Conservation (phyloP, 2,888 invertebrate species). For the Molanna angustata region DNA sequence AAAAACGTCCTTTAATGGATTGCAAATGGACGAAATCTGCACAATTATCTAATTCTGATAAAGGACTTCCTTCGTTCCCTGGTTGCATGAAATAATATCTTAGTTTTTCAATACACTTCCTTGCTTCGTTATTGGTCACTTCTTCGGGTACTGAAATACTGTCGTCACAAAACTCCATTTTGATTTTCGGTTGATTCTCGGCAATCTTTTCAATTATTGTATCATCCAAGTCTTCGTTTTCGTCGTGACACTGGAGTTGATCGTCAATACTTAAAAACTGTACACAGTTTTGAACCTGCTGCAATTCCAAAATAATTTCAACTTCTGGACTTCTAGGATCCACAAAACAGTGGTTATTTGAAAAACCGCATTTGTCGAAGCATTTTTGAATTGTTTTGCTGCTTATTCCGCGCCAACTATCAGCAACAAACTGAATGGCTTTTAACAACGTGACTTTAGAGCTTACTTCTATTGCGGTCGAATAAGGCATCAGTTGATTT, state of each 20-base stretch:
- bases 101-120: constrained; percentile 24
- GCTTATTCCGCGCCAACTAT: constrained; percentile 27
- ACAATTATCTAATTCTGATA: constrained; percentile 25
- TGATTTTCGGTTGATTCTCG: no score
- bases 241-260: no score
- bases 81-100: constrained; percentile 30
- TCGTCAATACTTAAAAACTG: no score
- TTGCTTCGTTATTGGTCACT: constrained; percentile 29
- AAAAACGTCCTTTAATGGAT: no score
- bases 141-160: constrained; percentile 13
- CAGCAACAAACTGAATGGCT: constrained; percentile 27
- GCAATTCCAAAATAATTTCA: no score
- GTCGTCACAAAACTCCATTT: no score
- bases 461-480: constrained; percentile 22
- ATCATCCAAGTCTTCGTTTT: no score
- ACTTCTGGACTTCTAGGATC: no score
- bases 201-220: no score
- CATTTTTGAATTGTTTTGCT: constrained; percentile 26
- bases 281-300: no score
- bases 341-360: no score
- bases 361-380: constrained; percentile 26
- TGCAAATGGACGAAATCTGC: constrained; percentile 29
- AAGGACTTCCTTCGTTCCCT: constrained; percentile 27
- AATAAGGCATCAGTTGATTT: constrained; percentile 6
- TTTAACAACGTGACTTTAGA: constrained; percentile 14